Conservation (phyloP, 2,888 invertebrate species). For the Polylopha cassiicola region DNA sequence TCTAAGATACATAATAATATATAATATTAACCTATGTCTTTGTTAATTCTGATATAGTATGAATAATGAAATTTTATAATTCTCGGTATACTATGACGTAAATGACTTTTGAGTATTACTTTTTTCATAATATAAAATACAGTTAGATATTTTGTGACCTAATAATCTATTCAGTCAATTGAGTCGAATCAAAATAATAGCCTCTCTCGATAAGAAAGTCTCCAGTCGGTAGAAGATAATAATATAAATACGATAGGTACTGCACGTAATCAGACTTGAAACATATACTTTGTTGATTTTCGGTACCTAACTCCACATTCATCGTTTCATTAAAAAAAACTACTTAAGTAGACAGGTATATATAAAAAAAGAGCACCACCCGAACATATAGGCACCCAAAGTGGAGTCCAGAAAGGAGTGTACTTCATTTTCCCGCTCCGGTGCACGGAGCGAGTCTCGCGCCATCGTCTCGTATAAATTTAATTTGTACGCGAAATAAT, state of each 20-base stretch:
- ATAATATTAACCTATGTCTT: constrained; percentile 37
- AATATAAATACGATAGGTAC: constrained; percentile 32
- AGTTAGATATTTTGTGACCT: constrained; percentile 65
- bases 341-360: constrained; percentile 20
- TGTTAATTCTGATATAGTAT: constrained; percentile 33
- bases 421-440: too few relatives aligned
- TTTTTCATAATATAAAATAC: constrained; percentile 48
- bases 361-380: constrained; percentile 21
- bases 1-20: constrained; percentile 34
- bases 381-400: constrained; percentile 18
- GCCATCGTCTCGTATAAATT: too few relatives aligned
- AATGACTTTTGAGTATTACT: constrained; percentile 59
- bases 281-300: constrained; percentile 21
- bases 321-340: constrained; percentile 17
- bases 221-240: constrained; percentile 38
- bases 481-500: too few relatives aligned
- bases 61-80: constrained; percentile 36
- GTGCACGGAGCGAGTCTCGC: too few relatives aligned
- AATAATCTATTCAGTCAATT: constrained; percentile 76
- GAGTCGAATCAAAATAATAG: constrained; percentile 73
- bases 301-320: constrained; percentile 17
- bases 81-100: constrained; percentile 37
- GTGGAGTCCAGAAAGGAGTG: constrained; percentile 9
- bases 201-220: constrained; percentile 65
- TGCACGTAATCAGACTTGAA: constrained; percentile 40